Evolutionary conservation across 2,888 invertebrate species (phyloP), one percentile per base, ranked within the genome.

Genomic region (Galerucella pusilla): DNA sequence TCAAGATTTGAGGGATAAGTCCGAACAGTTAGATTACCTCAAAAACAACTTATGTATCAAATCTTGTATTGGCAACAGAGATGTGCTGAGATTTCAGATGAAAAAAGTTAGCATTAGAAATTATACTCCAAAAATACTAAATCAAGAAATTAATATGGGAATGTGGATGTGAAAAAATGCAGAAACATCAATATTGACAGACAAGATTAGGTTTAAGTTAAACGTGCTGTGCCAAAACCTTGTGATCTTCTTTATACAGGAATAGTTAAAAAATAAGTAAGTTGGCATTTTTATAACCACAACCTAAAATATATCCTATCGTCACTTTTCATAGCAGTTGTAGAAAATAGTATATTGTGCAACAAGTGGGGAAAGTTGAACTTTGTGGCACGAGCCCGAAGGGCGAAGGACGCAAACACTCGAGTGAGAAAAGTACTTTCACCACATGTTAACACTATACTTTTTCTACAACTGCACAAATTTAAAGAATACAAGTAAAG

Each of bases 121-220:
- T 85, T 93, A 93, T 80, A 93, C 92, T 25, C 93, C 93, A 25
- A 93, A 93, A 85, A 92, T 92, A 75, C 86, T 93, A 60, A 89
- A 90, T 35, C 90, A 91, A 75, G 90, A 91, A 81, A 89, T 90
- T 73, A 90, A 91, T 79, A 85, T 89, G 84, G 92, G 92, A 80
- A 90, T 91, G 86, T 93, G 93, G 93, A 92, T 92, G 86, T 93
- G 60, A 76, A 1, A 11, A n/a, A 90, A 25, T 10, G 45, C 66
- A 35, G 46, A 54, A 52, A 35, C 20, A 10, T 12, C 28, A 6
- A n/a, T 6, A 28, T 63, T 9, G 2, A 63, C 16, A 35, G 9
- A 45, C 2, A 12, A 10, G 11, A 49, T 52, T 67, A 66, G 28
- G 35, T 35, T 28, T 61, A 35, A 63, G 42, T 63, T 63, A 14